phyloP scores from a whole-genome alignment of 2,888 invertebrate species.

The Tyria jacobaeae region DNA sequence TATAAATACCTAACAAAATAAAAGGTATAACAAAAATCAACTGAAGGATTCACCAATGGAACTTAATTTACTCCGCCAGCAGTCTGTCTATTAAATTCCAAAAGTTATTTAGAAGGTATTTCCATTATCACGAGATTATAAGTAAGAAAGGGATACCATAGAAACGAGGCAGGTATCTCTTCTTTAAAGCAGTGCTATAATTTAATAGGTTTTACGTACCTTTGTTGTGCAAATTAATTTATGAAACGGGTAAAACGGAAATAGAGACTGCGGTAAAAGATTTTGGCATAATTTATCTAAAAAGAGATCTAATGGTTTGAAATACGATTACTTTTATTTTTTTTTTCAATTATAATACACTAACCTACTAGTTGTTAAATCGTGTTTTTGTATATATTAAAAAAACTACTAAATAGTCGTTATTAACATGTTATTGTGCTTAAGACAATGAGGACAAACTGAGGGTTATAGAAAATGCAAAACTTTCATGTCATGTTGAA shows the following conservation, averaged over 20 bases:
- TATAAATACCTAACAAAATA: neutral
- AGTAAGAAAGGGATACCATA: conserved; percentile 23
- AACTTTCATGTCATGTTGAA: too few relatives aligned
- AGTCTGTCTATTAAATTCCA: conserved; percentile 11
- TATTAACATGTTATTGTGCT: neutral
- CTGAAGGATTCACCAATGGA: neutral
- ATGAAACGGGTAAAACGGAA: conserved; percentile 8
- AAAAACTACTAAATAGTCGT: neutral
- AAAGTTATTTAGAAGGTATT: conserved; percentile 12
- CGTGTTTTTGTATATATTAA: too few relatives aligned
- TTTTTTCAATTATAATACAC: neutral
- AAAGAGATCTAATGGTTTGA: neutral
- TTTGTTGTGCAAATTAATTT: conserved; percentile 25
- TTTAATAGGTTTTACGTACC: conserved; percentile 24
- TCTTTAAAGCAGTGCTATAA: conserved; percentile 15
- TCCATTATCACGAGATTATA: conserved; percentile 22
- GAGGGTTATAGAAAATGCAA: too few relatives aligned
- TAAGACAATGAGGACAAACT: too few relatives aligned
- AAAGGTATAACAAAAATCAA: conserved; percentile 3
- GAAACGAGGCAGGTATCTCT: conserved; percentile 16
- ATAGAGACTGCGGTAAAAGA: neutral
- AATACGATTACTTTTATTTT: neutral
- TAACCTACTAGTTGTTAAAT: neutral
- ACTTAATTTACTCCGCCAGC: conserved; percentile 3
- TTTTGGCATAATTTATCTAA: neutral